These are phyloP conservation scores for Paedocypris micromegethes DNA, from an alignment of 2,797 vertebrate genomes.

Conservation along the genomic window DNA sequence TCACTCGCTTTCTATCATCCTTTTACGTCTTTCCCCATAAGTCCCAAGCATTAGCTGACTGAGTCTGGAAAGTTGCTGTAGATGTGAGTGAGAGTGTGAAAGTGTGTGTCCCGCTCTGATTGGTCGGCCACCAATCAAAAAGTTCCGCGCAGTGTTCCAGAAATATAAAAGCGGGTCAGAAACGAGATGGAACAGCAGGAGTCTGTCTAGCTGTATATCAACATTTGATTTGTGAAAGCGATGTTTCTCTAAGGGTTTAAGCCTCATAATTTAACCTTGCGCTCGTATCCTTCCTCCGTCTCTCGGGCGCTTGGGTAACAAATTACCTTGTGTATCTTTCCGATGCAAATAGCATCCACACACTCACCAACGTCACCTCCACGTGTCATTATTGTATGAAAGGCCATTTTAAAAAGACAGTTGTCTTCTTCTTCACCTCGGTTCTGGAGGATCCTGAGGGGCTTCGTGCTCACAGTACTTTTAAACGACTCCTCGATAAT, in stretches of 20 bases:
- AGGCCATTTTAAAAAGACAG: not conserved
- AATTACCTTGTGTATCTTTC: not conserved
- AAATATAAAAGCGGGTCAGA: not conserved
- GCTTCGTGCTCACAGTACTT: conserved; percentile 3
- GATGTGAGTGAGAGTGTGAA: too few species aligned
- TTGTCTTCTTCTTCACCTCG: not conserved
- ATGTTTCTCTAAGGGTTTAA: not conserved
- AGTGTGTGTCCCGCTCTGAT: too few species aligned
- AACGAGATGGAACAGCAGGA: not conserved
- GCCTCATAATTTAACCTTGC: conserved; percentile 3
- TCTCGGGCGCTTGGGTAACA: not conserved
- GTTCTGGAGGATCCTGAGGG: not conserved
- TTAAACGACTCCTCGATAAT: conserved; percentile 30
- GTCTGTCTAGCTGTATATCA: not conserved
- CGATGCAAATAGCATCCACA: not conserved
- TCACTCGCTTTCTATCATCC: too few species aligned
- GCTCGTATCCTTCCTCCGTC: not conserved
- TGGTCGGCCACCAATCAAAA: too few species aligned
- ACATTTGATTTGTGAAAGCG: not conserved
- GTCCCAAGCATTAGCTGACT: too few species aligned
- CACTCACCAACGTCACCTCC: not conserved
- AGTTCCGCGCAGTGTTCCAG: not conserved
- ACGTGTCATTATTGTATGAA: too few species aligned
- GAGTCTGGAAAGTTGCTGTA: too few species aligned
- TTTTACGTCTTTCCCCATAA: too few species aligned